Conservation (phyloP, 30 jellyfish, hydroid and myxozoan species). For the Nemopilema nomurai region DNA sequence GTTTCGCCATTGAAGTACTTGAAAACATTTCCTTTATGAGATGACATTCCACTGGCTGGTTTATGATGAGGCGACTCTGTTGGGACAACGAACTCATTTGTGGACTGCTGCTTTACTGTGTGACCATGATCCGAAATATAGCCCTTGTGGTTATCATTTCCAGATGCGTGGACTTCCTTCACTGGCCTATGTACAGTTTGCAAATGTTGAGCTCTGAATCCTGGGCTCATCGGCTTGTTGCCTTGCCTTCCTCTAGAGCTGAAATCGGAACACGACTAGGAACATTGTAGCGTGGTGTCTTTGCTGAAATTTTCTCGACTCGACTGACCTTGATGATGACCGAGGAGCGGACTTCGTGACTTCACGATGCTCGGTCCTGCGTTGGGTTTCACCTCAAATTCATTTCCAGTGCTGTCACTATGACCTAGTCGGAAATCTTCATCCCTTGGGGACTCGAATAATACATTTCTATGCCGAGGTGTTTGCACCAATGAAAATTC, state of each 20-base stretch:
- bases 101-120: background rate
- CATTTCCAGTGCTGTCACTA: background rate
- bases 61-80: background rate
- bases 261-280: background rate
- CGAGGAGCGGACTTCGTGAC: background rate
- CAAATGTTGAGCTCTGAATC: background rate
- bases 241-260: background rate
- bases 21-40: background rate
- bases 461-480: background rate
- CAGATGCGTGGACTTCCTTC: background rate
- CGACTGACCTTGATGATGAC: background rate
- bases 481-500: background rate
- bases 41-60: background rate
- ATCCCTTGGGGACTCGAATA: slow-evolving; percentile 12
- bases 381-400: slow-evolving; percentile 1
- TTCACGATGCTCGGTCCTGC: background rate
- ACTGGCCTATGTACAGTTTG: background rate
- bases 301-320: background rate
- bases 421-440: slow-evolving; percentile 4
- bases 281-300: background rate
- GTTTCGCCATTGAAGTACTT: background rate
- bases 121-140: background rate
- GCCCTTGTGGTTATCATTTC: background rate
- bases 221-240: background rate
- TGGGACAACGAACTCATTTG: background rate